Base-by-base conservation (phyloP, 1,140 invertebrate species). In the Prorops nasuta region DNA sequence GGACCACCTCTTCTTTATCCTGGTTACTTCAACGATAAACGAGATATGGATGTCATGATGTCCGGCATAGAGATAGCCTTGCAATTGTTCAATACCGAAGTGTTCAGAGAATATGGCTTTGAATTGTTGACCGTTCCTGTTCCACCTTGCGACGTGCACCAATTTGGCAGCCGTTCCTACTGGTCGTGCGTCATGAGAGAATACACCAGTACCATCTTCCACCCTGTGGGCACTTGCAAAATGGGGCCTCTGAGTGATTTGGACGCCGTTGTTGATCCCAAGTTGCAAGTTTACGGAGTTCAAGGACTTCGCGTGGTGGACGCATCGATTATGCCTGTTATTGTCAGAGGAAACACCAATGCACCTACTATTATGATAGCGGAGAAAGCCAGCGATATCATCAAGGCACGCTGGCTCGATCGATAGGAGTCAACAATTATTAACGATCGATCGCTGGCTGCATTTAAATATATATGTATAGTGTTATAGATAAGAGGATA, bases 291-390 rank as follows among this genome's bases (percentile, higher is more conserved):
- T 1, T 78, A 84, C 60, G 85, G 86, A 0, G 73, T 89, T 1
- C 64, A 71, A n/a, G 81, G 83, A n/a, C 58, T 92, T 9, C 79
- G 90, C 54, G 87, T 93, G 0, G 81, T 86, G 1, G 90, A 93
- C 75, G 89, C 87, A 16, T 90, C 87, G 49, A 82, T 92, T 7
- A 91, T 92, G 86, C 90, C 90, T 0, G 76, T 71, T 3, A 83
- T 91, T 36, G 78, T 86, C 0, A 81, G 81, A 8, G 89, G 84
- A 2, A 90, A 91, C 53, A 90, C 87, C 0, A 90, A 90, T 65
- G 88, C 88, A 1, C 81, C 89, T 0, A 83, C 82, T 0, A 86
- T 90, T 31, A 90, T 88, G 83, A 88, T 92, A 35, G 89, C 80
- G 0, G 89, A 91, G 64, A 91, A 90, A 63, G 88, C 80, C 0